Evolutionary conservation across 2,113 vertebrate species (phyloP).

Genomic region (Rhea americana): DNA sequence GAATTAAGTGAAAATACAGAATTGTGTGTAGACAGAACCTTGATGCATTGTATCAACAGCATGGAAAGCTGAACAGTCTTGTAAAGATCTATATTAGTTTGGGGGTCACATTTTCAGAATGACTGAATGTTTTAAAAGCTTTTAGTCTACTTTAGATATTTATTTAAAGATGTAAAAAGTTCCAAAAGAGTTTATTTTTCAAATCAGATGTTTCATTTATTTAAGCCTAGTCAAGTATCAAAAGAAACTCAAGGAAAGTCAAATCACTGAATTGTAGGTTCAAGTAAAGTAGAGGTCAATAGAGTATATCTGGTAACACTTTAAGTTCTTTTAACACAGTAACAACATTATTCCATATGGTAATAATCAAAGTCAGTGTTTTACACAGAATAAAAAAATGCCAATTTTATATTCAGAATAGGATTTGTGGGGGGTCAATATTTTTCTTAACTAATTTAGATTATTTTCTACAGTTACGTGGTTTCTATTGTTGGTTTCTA

Average conservation of each 20-base stretch:
- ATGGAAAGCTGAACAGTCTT: neutral
- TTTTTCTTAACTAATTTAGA: neutral
- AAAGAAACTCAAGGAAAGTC: neutral
- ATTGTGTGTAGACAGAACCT: neutral
- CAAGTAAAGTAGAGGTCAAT: neutral
- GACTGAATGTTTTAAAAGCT: neutral
- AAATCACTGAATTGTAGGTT: neutral
- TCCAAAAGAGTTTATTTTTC: slow-evolving; percentile 1
- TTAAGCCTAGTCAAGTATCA: neutral
- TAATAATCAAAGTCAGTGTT: neutral
- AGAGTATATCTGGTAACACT: neutral
- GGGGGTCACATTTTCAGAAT: neutral
- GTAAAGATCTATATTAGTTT: neutral
- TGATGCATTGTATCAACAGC: neutral
- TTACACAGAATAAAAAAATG: neutral
- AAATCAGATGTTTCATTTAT: slow-evolving; percentile 1
- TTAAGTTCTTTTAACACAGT: neutral
- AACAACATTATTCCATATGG: neutral
- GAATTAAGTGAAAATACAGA: slow-evolving; percentile 3
- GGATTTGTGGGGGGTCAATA: neutral
- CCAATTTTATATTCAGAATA: neutral
- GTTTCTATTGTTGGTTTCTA: neutral
- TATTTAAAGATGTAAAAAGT: neutral
- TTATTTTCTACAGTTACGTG: neutral
- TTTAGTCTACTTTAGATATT: neutral